phyloP scores from a whole-genome alignment of 2,113 vertebrate species.

The Pterocles gutturalis region DNA sequence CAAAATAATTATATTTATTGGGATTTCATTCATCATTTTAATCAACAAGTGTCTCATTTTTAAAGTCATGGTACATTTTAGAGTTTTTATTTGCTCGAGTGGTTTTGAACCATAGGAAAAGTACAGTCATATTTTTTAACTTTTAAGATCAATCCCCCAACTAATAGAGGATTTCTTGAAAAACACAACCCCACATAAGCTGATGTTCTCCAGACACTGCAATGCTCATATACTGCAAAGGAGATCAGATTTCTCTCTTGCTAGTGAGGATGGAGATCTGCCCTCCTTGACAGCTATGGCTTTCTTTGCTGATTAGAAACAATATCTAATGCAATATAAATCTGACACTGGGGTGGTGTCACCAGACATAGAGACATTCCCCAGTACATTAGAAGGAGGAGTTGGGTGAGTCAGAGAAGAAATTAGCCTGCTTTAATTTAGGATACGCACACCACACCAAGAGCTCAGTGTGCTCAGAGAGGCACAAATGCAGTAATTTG shows the following conservation, averaged over 20 bases:
- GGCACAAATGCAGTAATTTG: background rate
- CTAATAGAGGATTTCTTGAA: background rate
- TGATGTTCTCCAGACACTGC: background rate
- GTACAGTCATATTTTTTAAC: background rate
- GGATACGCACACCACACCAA: fast-evolving
- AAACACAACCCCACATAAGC: background rate
- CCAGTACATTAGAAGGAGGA: background rate
- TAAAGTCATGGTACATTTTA: background rate
- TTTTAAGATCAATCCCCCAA: background rate
- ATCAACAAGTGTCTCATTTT: background rate
- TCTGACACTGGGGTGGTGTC: background rate
- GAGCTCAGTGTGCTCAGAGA: background rate
- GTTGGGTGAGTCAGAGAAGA: background rate
- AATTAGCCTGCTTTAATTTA: background rate
- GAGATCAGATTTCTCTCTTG: background rate
- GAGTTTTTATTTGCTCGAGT: background rate
- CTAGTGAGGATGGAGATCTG: background rate
- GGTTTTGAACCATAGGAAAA: background rate
- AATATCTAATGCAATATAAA: background rate
- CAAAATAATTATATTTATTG: background rate
- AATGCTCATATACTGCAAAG: background rate
- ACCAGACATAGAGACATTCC: background rate
- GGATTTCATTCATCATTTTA: background rate
- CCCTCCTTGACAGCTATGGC: background rate
- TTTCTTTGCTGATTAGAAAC: background rate